These are phyloP conservation scores for Heterodera filipjevi DNA, from an alignment of 2,888 invertebrate genomes.

Conservation along the genomic window DNA sequence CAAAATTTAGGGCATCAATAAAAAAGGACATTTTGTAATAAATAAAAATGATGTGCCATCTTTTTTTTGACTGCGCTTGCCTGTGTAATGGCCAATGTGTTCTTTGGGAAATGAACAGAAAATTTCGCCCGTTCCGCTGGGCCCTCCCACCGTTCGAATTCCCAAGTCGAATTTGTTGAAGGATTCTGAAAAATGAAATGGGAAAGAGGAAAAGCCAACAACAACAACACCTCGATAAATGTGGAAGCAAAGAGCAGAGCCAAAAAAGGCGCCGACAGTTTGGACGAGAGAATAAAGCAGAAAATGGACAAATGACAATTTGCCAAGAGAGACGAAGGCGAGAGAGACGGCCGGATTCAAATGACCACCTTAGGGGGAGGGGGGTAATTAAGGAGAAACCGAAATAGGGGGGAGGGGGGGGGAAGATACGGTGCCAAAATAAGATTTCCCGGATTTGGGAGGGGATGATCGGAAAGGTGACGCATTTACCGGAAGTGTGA, in stretches of 20 bases:
- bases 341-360: slow-evolving; percentile 44
- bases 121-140: slow-evolving; percentile 52
- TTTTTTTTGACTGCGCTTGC: not conserved
- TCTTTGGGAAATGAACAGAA: slow-evolving; percentile 55
- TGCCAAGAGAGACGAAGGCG: slow-evolving; percentile 34
- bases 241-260: slow-evolving; percentile 50
- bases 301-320: slow-evolving; percentile 28
- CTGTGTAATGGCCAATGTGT: slow-evolving; percentile 24
- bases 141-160: slow-evolving; percentile 27
- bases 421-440: no score
- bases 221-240: slow-evolving; percentile 50
- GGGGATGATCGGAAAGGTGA: no score
- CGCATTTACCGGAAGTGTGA: slow-evolving; percentile 42
- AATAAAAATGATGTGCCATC: no score
- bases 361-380: slow-evolving; percentile 43
- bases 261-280: slow-evolving; percentile 47
- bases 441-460: no score
- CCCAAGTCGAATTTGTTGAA: slow-evolving; percentile 33
- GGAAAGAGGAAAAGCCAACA: not conserved
- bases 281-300: slow-evolving; percentile 37
- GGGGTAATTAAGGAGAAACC: not conserved
- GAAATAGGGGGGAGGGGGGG: not conserved
- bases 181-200: slow-evolving; percentile 20
- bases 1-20: no score
- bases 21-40: no score